These are phyloP conservation scores for Dolichopus griseipennis DNA, from an alignment of 2,888 invertebrate species.

Conservation along the genomic window DNA sequence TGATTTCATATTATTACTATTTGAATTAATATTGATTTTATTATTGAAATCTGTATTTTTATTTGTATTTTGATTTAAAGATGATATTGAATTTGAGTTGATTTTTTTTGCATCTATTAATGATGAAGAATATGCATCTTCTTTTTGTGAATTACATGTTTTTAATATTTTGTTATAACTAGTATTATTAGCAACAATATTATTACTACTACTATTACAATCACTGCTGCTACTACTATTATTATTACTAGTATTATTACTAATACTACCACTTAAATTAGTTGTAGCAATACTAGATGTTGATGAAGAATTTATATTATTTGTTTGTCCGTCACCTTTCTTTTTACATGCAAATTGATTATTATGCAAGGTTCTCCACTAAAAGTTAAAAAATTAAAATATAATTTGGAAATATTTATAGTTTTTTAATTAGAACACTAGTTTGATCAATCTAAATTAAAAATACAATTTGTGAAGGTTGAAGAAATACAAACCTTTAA, in stretches of 20 bases:
- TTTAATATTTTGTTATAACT: not conserved
- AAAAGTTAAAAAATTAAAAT: not conserved
- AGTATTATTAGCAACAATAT: not conserved
- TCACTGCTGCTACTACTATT: not conserved
- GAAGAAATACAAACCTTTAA: not conserved
- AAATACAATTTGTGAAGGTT: no score
- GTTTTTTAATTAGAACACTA: no score
- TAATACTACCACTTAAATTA: not conserved
- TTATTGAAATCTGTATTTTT: not conserved
- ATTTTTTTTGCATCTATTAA: no score
- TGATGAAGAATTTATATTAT: not conserved
- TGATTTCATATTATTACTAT: not conserved
- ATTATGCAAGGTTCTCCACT: conserved; percentile 41
- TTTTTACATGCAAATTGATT: conserved; percentile 41
- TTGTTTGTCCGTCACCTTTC: not conserved
- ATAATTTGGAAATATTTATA: no score
- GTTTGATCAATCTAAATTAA: no score
- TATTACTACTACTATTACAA: not conserved
- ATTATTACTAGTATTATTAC: not conserved
- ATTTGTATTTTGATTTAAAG: not conserved
- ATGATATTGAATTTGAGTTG: not conserved
- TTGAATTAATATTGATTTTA: not conserved
- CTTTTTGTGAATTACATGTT: not conserved
- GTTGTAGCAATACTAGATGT: not conserved
- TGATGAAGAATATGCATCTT: no score